phyloP scores from a whole-genome alignment of 2,888 invertebrate genomes.

The Lithophane ornitopus region DNA sequence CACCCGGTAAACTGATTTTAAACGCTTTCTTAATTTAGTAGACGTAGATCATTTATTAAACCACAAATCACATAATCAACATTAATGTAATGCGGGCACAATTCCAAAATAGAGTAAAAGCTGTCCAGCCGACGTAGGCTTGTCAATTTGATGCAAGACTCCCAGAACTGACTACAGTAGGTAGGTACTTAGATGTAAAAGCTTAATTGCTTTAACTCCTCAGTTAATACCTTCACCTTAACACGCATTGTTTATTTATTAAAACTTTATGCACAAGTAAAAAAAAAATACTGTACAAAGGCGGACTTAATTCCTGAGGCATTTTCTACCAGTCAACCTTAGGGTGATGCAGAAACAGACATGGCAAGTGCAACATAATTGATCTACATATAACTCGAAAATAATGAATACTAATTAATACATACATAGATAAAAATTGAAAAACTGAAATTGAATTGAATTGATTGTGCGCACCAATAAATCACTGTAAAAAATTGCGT shows the following conservation, averaged over 20 bases:
- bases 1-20: background rate
- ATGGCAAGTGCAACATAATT: too few relatives aligned
- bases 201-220: background rate
- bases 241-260: background rate
- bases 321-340: too few relatives aligned
- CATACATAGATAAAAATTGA: too few relatives aligned
- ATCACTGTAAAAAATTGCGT: background rate
- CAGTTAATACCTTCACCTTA: background rate
- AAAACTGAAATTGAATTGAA: too few relatives aligned
- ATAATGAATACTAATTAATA: too few relatives aligned
- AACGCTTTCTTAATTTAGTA: slow-evolving; percentile 13
- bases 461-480: background rate
- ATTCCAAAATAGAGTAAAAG: slow-evolving; percentile 19
- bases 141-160: background rate
- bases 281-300: too few relatives aligned
- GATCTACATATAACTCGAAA: too few relatives aligned
- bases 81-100: slow-evolving; percentile 24
- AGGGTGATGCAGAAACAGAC: too few relatives aligned
- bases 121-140: slow-evolving; percentile 10
- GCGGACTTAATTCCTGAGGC: too few relatives aligned
- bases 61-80: slow-evolving; percentile 14
- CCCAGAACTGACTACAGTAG: background rate
- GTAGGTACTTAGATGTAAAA: background rate
- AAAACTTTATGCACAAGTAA: too few relatives aligned
- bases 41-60: slow-evolving; percentile 28